Evolutionary conservation across 2,113 vertebrate genomes (phyloP).

Genomic region (Spilogale gracilis): DNA sequence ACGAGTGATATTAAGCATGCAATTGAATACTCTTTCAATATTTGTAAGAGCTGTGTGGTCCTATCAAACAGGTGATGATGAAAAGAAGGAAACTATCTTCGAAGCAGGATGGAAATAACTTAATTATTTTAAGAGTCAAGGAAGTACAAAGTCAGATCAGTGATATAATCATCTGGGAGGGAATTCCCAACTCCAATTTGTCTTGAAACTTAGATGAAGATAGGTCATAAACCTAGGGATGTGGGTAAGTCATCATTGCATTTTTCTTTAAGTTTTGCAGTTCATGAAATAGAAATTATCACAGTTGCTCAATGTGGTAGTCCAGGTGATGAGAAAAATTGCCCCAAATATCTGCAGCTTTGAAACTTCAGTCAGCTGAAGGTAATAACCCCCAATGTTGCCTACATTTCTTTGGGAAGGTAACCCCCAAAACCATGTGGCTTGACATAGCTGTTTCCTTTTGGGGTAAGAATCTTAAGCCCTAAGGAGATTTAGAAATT

Average conservation of each 20-base stretch:
- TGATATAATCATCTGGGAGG: background rate
- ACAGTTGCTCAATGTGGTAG: background rate
- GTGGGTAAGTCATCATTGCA: background rate
- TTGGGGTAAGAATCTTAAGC: background rate
- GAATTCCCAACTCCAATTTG: background rate
- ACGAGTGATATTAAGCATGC: background rate
- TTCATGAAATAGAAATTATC: background rate
- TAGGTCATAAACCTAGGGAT: background rate
- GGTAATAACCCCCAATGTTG: background rate
- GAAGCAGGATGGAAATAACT: background rate
- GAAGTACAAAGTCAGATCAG: background rate
- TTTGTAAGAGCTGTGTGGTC: background rate
- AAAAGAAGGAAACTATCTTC: background rate
- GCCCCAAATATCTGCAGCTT: background rate
- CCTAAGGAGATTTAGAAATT: conserved; percentile 1
- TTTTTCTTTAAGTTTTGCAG: background rate
- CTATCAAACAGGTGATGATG: background rate
- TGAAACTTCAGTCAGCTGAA: background rate
- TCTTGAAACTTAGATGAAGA: background rate
- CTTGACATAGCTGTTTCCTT: background rate
- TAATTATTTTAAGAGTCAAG: background rate
- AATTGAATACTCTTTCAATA: background rate
- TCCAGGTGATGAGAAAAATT: background rate
- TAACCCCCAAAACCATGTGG: background rate
- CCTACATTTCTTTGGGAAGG: background rate